Evolutionary conservation across 1,140 invertebrate genomes (phyloP).

Genomic region (Eueides isabella): DNA sequence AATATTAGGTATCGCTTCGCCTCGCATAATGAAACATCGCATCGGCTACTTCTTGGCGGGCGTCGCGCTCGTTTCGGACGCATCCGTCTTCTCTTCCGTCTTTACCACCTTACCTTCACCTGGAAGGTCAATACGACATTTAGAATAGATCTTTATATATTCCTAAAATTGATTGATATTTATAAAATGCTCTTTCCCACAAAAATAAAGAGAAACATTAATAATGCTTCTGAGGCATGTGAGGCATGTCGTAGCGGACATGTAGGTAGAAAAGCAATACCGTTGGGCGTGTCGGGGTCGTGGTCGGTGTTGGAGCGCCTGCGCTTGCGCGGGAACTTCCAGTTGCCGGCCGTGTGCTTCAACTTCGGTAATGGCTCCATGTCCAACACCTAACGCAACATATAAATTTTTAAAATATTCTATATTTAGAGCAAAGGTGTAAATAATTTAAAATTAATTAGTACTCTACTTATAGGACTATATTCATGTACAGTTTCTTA

Average conservation of each 20-base stretch:
- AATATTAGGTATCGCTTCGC: no score
- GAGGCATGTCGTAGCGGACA: no score
- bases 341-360: slow-evolving; percentile 67
- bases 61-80: slow-evolving; percentile 51
- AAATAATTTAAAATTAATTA: no score
- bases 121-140: slow-evolving; percentile 45
- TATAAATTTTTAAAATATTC: neutral
- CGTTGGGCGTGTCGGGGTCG: slow-evolving; percentile 70
- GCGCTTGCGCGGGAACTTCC: slow-evolving; percentile 81
- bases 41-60: slow-evolving; percentile 37
- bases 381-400: slow-evolving; percentile 69
- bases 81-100: slow-evolving; percentile 77
- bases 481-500: no score
- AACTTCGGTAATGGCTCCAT: slow-evolving; percentile 78
- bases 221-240: no score
- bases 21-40: no score
- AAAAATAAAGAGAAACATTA: no score
- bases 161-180: no score
- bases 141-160: neutral
- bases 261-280: no score
- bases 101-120: slow-evolving; percentile 80
- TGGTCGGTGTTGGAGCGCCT: slow-evolving; percentile 77
- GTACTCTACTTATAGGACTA: no score
- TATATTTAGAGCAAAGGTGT: no score
- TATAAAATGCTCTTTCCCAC: no score